Base-by-base conservation (phyloP, 2,888 invertebrate genomes). In the Volucella zonaria region DNA sequence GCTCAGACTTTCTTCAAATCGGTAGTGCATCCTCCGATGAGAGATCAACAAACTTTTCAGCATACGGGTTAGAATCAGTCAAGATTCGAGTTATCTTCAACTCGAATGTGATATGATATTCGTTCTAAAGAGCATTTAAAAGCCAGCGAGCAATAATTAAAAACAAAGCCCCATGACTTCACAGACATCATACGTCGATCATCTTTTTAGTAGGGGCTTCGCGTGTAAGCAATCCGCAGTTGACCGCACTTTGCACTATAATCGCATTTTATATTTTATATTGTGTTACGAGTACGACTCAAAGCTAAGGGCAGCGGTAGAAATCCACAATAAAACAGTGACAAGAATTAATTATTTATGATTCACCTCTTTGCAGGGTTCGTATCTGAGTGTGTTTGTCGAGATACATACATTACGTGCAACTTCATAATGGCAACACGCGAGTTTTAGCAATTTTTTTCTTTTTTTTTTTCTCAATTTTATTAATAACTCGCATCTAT, bases 301-400 rank as follows among this genome's bases (percentile, higher is more conserved):
- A 31, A 31, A 31, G 6, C 31, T 31, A 31, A 68, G 31, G 52
- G 54, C 45, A 47, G 23, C 49, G 54, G 52, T 14, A 14, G 15
- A 68, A 67, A 64, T 56, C 45, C 58, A 58, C 75, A 70, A 54
- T 56, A 75, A 68, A 73, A 67, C 59, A 81, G 70, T 81, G 82
- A 77, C 82, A 82, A 77, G 66, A 82, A 82, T 73, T 82, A 77
- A 82, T 82, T 82, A 67, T 82, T 82, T 82, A 77, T 77, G 71
- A 82, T 77, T 82, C 82, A 82, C 47, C 66, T 47, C 43, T 42
- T n/a, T 40, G 15, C 56, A 40, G n/a, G 23, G 23, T 23, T 3
- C 23, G 43, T 38, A 15, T 15, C 12, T 40, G 64, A 54, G 43
- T 52, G 23, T 40, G 31, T 49, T n/a, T 14, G 12, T 14, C 51